A percentile compares a stretch with the other conserved stretches of the same genome.
These are phyloP conservation scores for Pedionomus torquatus DNA, from an alignment of 2,113 vertebrate species.

Conservation along the genomic window DNA sequence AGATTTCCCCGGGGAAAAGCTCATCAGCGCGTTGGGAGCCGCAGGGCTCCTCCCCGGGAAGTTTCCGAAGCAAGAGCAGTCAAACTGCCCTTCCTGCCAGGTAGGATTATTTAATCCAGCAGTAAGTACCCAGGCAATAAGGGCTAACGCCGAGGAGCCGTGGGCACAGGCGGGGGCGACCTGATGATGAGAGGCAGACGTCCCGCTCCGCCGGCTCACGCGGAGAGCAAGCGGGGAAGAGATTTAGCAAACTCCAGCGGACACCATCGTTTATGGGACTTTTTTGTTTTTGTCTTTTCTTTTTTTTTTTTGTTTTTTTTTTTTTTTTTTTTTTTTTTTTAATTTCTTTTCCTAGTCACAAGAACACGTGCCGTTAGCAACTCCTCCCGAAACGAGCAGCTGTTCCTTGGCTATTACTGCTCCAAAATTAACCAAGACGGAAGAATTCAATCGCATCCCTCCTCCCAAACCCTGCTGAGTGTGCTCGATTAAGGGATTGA, in stretches of 20 bases:
- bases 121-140: neutral
- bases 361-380: neutral
- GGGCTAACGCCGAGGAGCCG: neutral
- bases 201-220: neutral
- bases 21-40: accelerated
- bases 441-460: neutral
- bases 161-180: neutral
- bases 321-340: no score
- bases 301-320: no score
- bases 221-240: neutral
- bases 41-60: neutral
- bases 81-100: neutral
- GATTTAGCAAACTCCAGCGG: neutral
- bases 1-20: neutral
- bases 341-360: neutral
- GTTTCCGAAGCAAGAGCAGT: neutral
- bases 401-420: conserved; percentile 37
- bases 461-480: neutral
- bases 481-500: neutral
- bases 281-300: neutral
- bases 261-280: neutral
- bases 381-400: conserved; percentile 14
- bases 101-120: neutral
- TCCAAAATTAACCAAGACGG: conserved; percentile 7
- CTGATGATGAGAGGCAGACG: neutral